Conservation (phyloP, 2,888 invertebrate genomes). For the Mactromeris polynyma region DNA sequence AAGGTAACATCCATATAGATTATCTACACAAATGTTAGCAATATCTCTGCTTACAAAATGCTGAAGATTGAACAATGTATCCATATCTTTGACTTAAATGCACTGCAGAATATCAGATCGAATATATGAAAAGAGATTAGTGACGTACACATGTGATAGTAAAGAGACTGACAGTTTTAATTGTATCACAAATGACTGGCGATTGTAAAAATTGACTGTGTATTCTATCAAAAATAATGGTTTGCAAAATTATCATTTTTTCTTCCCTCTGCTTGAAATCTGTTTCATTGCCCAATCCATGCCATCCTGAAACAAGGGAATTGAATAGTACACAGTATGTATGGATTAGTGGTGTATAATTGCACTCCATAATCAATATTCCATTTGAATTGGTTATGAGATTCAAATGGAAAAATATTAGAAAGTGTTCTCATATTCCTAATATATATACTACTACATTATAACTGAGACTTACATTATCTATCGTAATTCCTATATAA, state of each 20-base stretch:
- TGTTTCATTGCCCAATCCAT: constrained; percentile 75
- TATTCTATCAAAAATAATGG: not conserved
- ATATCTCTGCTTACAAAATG: too few species aligned
- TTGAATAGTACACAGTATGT: not conserved
- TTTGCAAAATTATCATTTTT: not conserved
- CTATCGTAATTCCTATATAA: too few species aligned
- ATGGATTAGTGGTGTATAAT: too few species aligned
- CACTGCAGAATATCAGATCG: not conserved
- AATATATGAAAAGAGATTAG: not conserved
- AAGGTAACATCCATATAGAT: too few species aligned
- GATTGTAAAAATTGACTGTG: not conserved
- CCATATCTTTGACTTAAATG: not conserved
- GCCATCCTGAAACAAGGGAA: constrained; percentile 73
- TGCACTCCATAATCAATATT: too few species aligned
- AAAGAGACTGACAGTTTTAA: not conserved
- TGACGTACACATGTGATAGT: not conserved
- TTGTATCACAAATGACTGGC: not conserved
- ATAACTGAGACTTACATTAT: too few species aligned
- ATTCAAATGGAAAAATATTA: too few species aligned
- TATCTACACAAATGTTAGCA: too few species aligned
- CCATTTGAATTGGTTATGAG: too few species aligned
- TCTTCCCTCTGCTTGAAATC: constrained; percentile 29
- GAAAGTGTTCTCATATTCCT: too few species aligned
- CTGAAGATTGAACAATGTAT: too few species aligned
- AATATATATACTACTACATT: too few species aligned